These are phyloP conservation scores for Drosophila pachea DNA, from an alignment of 1,140 invertebrate genomes.

Conservation along the genomic window DNA sequence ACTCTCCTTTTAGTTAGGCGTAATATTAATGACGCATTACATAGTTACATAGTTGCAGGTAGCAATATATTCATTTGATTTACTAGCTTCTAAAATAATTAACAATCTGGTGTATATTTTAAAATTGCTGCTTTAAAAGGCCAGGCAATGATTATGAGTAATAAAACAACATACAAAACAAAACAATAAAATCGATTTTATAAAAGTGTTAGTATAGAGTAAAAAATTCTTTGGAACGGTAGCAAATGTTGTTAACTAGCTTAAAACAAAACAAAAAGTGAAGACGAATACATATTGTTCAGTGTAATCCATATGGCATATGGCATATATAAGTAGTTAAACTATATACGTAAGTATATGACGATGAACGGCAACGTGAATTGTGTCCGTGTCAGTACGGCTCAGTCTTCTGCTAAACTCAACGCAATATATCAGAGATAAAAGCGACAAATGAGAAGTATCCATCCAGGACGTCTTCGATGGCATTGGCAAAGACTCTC, in stretches of 20 bases:
- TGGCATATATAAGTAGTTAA: constrained; percentile 39
- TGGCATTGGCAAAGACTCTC: constrained; percentile 38
- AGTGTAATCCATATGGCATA: constrained; percentile 3
- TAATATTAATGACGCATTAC: constrained; percentile 67
- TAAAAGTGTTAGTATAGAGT: constrained; percentile 22
- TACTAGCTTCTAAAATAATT: constrained; percentile 55
- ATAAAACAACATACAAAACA: constrained; percentile 36
- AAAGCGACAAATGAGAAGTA: constrained; percentile 35
- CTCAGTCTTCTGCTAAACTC: constrained; percentile 75
- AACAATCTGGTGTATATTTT: constrained; percentile 53
- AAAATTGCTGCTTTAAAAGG: constrained; percentile 52
- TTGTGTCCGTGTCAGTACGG: constrained; percentile 63
- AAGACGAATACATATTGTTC: constrained; percentile 15
- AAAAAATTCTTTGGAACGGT: constrained; percentile 67
- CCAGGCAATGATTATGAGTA: constrained; percentile 39
- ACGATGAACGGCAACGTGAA: constrained; percentile 73
- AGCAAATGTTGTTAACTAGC: constrained; percentile 48
- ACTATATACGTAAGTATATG: constrained; percentile 60
- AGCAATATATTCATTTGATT: constrained; percentile 50
- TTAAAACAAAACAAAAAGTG: constrained; percentile 47
- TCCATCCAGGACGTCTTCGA: constrained; percentile 35
- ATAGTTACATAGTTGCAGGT: constrained; percentile 44
- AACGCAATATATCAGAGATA: constrained; percentile 37
- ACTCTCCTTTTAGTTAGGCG: constrained; percentile 38
- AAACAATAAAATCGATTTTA: constrained; percentile 26